A percentile compares a stretch with the other conserved stretches of the same genome.
Evolutionary conservation across 1,140 invertebrate genomes (phyloP).

Genomic region (Drosophila kepulauana): DNA sequence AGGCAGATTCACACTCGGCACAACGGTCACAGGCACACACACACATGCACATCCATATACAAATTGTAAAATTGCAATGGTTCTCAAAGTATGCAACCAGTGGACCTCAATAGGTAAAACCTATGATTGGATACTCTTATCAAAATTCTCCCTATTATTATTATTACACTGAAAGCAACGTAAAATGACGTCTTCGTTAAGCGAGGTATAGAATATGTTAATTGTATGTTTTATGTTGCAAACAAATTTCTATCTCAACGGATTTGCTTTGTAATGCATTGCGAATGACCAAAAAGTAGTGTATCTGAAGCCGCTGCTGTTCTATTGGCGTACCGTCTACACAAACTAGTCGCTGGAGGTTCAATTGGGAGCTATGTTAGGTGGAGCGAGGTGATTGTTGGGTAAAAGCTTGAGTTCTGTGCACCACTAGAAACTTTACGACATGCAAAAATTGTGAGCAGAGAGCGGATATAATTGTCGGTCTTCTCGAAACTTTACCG

Average conservation of each 20-base stretch:
- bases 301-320: constrained; percentile 19
- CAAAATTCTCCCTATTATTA: too few species aligned
- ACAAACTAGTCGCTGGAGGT: constrained; percentile 11
- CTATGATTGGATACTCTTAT: constrained; percentile 45
- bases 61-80: constrained; percentile 57
- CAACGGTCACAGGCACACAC: constrained; percentile 57
- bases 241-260: too few species aligned
- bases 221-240: too few species aligned
- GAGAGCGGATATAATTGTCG: constrained; percentile 83
- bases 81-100: constrained; percentile 69
- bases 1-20: constrained; percentile 79
- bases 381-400: neutral
- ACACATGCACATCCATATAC: constrained; percentile 37
- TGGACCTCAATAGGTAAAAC: constrained; percentile 1
- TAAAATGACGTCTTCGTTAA: too few species aligned
- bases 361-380: neutral
- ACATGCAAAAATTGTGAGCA: constrained; percentile 83
- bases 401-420: constrained; percentile 50
- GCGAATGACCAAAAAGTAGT: neutral
- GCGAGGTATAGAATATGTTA: too few species aligned
- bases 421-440: constrained; percentile 81
- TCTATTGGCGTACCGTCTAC: constrained; percentile 36
- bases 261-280: too few species aligned
- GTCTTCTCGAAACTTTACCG: constrained; percentile 82
- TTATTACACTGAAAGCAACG: too few species aligned